Percentiles rank a stretch among this genome's conserved stretches.
Conservation (phyloP, 2,888 invertebrate genomes). For the Diabrotica balteata region DNA sequence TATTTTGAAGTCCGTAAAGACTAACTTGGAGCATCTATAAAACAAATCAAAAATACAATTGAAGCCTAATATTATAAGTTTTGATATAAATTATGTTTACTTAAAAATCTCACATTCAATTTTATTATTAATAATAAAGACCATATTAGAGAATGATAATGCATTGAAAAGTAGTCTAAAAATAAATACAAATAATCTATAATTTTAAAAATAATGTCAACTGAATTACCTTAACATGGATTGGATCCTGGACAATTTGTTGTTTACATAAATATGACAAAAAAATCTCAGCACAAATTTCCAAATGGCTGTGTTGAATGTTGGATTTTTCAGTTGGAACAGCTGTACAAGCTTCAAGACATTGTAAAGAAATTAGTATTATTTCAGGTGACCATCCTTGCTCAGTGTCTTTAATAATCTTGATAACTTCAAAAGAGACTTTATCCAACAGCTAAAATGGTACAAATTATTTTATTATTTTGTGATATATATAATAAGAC, state of each 20-base stretch:
- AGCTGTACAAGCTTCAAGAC: slow-evolving; percentile 53
- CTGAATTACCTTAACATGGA: slow-evolving; percentile 62
- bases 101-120: too few relatives aligned
- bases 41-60: background rate
- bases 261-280: slow-evolving; percentile 57
- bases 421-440: slow-evolving; percentile 36
- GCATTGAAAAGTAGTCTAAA: background rate
- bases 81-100: too few relatives aligned
- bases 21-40: slow-evolving; percentile 62
- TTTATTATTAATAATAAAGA: slow-evolving; percentile 1
- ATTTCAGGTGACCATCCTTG: slow-evolving; percentile 37
- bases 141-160: background rate
- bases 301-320: slow-evolving; percentile 37
- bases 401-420: slow-evolving; percentile 22
- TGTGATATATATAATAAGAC: background rate
- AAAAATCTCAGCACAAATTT: slow-evolving; percentile 59
- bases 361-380: slow-evolving; percentile 48
- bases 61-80: too few relatives aligned
- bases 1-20: slow-evolving; percentile 55
- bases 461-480: too few relatives aligned
- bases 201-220: background rate
- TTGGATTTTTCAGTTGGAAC: slow-evolving; percentile 32
- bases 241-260: slow-evolving; percentile 60
- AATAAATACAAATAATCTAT: background rate
- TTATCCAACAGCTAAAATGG: slow-evolving; percentile 45